phyloP scores from a whole-genome alignment of 2,113 vertebrate genomes.

The Dipodomys merriami region DNA sequence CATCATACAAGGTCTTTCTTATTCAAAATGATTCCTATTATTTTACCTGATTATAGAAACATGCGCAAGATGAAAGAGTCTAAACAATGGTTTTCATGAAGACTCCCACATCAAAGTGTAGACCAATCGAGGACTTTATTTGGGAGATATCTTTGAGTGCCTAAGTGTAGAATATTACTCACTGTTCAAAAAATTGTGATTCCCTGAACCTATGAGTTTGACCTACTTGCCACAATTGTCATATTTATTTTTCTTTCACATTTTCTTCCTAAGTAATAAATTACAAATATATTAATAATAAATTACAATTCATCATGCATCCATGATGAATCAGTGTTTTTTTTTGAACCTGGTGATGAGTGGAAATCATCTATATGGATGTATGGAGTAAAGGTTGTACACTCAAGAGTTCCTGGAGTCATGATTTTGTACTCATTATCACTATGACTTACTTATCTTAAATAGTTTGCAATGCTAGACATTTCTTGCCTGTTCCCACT shows the following conservation, averaged over 20 bases:
- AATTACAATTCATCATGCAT: neutral
- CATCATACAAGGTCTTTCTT: neutral
- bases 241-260: neutral
- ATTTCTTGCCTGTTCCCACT: neutral
- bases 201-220: neutral
- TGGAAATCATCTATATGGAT: neutral
- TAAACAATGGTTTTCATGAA: neutral
- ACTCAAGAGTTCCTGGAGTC: neutral
- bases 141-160: neutral
- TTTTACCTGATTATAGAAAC: neutral
- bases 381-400: neutral
- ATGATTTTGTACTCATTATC: neutral
- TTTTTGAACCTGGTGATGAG: neutral
- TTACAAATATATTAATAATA: neutral
- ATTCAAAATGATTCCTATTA: slow-evolving; percentile 1
- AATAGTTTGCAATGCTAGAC: neutral
- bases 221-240: neutral
- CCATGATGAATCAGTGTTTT: neutral
- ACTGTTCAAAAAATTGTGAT: neutral
- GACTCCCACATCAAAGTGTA: neutral
- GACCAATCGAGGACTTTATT: neutral
- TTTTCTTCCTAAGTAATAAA: neutral
- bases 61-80: neutral
- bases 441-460: neutral
- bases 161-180: neutral